Evolutionary conservation across 2,888 invertebrate species (phyloP).

Genomic region (Eugnorisma glareosa): DNA sequence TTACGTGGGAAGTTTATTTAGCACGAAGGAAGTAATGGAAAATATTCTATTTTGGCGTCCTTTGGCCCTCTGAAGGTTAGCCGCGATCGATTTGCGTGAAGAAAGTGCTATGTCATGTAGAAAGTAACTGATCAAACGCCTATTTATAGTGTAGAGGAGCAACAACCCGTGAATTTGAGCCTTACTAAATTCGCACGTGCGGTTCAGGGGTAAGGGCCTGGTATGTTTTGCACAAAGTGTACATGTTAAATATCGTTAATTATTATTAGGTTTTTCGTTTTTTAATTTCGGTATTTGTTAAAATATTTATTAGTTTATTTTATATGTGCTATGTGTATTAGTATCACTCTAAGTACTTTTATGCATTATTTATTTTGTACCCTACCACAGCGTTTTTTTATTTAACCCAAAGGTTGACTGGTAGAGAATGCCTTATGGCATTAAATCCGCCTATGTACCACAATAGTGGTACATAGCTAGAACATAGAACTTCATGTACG

Average conservation of each 20-base stretch:
- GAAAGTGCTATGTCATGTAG: conserved; percentile 30
- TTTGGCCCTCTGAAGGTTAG: conserved; percentile 32
- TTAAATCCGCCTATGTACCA: too few species aligned
- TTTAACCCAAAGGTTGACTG: too few species aligned
- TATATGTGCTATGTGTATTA: too few species aligned
- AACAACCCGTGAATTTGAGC: conserved; percentile 16
- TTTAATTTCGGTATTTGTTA: too few species aligned
- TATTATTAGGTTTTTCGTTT: too few species aligned
- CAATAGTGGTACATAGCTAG: too few species aligned
- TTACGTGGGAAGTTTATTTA: conserved; percentile 17
- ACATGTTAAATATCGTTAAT: not conserved
- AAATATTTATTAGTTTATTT: too few species aligned
- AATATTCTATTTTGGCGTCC: conserved; percentile 39
- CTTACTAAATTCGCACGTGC: conserved; percentile 3
- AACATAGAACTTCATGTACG: too few species aligned
- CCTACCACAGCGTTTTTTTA: too few species aligned
- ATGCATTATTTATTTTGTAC: too few species aligned
- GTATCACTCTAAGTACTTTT: too few species aligned
- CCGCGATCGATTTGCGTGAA: conserved; percentile 18
- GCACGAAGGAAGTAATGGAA: conserved; percentile 1
- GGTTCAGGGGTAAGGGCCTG: not conserved
- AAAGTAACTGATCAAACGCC: conserved; percentile 26
- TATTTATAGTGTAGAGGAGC: conserved; percentile 29
- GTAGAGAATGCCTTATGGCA: too few species aligned
- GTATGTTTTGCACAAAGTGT: not conserved